Base-by-base conservation (phyloP, 2,113 vertebrate genomes). In the Hippocampus mohnikei region DNA sequence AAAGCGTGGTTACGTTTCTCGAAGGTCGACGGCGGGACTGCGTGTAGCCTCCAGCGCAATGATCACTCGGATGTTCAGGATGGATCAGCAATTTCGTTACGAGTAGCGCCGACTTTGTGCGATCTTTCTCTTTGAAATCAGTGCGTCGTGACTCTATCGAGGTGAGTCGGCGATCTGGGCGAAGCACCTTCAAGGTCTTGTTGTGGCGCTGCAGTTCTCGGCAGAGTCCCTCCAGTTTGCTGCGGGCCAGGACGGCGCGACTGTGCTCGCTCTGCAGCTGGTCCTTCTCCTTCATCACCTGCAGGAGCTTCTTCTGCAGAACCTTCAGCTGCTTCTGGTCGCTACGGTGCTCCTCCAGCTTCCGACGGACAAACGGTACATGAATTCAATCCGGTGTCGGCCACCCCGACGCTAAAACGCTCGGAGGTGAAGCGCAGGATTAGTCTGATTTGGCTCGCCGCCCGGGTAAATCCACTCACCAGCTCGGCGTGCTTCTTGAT, bases 201-300 rank as follows among this genome's bases (percentile, higher is more conserved):
- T 99, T 99, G 91, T 99, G 97, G 77, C 98, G 93, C 90, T 99
- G 98, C 78, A 99, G 93, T 87, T 99, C 96, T 25, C 96, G 89
- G 76, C 98, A 99, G 53, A 99, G 92, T 52, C 95, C 93, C 84
- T 99, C 98, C 0, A 99, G 93, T 84, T 99, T 99, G 87, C 97
- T 99, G 23, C 97, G 94, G 16, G 97, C 97, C 0, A 99, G 90
- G 63, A 99, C 90, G 0, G 96, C 95, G 76, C 94, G 89, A 87
- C 95, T 98, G 86, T 99, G 96, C 65, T 99, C 98, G 1, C 94
- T 93, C 90, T 98, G 97, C 62, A 99, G 91, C 83, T 95, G 94
- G 83, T 99, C 96, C 81, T 98, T 98, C 90, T 99, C 98, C 82
- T 98, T 98, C 86, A 93, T 89, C 65, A 94, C 85, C 72, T 97